Conservation (phyloP, 2,113 vertebrate genomes). For the Gadus chalcogrammus region DNA sequence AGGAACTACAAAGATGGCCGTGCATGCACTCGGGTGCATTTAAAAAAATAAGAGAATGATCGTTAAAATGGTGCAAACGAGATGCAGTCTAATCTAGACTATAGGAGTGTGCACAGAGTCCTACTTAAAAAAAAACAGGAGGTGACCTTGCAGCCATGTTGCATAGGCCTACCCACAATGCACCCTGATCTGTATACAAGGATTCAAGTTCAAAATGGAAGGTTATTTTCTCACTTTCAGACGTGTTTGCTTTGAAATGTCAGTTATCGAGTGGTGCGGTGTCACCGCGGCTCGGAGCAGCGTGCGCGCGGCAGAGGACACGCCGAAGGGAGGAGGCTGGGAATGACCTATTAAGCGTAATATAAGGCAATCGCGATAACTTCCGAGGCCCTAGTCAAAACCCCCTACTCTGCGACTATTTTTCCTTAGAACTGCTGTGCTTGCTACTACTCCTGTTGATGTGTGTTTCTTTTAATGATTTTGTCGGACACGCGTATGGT, state of each 20-base stretch:
- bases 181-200: slow-evolving; percentile 25
- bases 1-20: not conserved
- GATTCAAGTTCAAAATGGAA: slow-evolving; percentile 34
- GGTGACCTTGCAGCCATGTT: slow-evolving; percentile 52
- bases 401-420: slow-evolving; percentile 3
- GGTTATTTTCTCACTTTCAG: slow-evolving; percentile 1
- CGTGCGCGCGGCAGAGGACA: slow-evolving; percentile 8
- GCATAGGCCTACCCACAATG: slow-evolving; percentile 19
- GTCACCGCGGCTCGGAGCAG: slow-evolving; percentile 25
- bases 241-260: slow-evolving; percentile 14
- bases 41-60: not conserved
- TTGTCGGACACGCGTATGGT: not conserved
- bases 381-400: slow-evolving; percentile 11
- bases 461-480: slow-evolving; percentile 4
- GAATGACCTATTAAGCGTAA: slow-evolving; percentile 20
- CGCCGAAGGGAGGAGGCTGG: slow-evolving; percentile 10
- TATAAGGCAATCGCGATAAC: slow-evolving; percentile 33
- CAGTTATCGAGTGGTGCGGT: slow-evolving; percentile 16
- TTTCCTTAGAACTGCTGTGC: slow-evolving; percentile 11
- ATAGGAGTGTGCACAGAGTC: slow-evolving; percentile 13
- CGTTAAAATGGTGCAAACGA: not conserved
- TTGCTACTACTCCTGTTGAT: not conserved
- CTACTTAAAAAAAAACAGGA: slow-evolving; percentile 1
- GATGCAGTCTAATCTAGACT: too few relatives aligned
- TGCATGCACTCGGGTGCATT: slow-evolving; percentile 11